A percentile compares a stretch with the other conserved stretches of the same genome.
Conservation (phyloP, 1,140 invertebrate genomes). For the Psix sp. region DNA sequence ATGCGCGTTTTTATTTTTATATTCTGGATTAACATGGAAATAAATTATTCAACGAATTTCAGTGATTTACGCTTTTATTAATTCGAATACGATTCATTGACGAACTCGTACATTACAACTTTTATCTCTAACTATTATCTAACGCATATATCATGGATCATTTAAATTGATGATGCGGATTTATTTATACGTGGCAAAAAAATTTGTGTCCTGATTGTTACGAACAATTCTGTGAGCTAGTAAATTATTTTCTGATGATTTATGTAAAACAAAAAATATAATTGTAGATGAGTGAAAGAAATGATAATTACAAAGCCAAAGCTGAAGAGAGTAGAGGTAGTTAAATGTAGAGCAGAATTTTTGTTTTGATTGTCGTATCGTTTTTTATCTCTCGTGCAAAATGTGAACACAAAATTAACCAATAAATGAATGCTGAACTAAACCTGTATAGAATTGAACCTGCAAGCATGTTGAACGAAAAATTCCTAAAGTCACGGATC, state of each 20-base stretch:
- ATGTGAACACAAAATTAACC: too few relatives aligned
- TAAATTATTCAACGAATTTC: slow-evolving; percentile 53
- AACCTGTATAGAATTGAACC: too few relatives aligned
- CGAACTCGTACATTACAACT: slow-evolving; percentile 6
- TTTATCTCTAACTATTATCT: slow-evolving; percentile 29
- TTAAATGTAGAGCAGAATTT: neutral
- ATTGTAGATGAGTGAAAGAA: slow-evolving; percentile 13
- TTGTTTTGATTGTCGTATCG: neutral
- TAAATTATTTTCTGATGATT: slow-evolving; percentile 22
- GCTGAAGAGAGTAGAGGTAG: slow-evolving; percentile 13
- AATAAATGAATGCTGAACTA: too few relatives aligned
- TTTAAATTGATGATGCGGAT: slow-evolving; percentile 21
- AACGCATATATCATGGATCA: slow-evolving; percentile 14
- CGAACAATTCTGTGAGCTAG: slow-evolving; percentile 16
- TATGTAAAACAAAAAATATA: slow-evolving; percentile 19
- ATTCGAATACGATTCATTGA: slow-evolving; percentile 12
- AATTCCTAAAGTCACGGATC: too few relatives aligned
- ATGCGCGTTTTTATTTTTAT: too few relatives aligned
- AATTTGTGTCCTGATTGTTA: slow-evolving; percentile 15
- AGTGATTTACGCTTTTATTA: slow-evolving; percentile 12
- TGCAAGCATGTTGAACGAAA: too few relatives aligned
- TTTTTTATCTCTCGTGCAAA: too few relatives aligned
- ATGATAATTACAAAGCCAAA: slow-evolving; percentile 20
- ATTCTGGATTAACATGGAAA: too few relatives aligned
- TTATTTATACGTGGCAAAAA: slow-evolving; percentile 15